Percentiles rank a stretch among this genome's conserved stretches.
Evolutionary conservation across 1,140 invertebrate genomes (phyloP).

Genomic region (Onthophagus taurus): DNA sequence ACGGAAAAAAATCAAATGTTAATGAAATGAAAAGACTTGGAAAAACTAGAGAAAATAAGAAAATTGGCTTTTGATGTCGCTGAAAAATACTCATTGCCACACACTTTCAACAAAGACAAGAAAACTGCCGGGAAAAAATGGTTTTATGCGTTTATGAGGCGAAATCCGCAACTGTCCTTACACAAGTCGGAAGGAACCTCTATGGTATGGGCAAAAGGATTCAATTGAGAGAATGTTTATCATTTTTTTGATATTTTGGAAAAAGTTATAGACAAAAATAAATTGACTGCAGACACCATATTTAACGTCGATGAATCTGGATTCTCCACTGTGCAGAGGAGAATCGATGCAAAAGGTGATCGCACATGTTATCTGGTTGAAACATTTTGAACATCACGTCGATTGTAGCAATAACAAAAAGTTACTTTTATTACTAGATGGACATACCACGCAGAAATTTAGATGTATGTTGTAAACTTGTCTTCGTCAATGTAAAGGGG

Average conservation of each 20-base stretch:
- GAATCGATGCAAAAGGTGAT: too few species aligned
- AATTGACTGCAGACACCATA: background rate
- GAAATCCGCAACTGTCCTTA: conserved; percentile 12
- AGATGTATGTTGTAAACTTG: too few species aligned
- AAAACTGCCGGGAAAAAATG: conserved; percentile 7
- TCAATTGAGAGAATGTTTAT: conserved; percentile 9
- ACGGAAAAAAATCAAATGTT: too few species aligned
- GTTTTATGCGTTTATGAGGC: conserved; percentile 12
- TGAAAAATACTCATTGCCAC: background rate
- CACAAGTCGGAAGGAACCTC: conserved; percentile 11
- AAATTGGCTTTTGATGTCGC: conserved; percentile 8
- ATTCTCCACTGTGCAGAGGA: background rate
- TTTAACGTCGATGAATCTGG: conserved; percentile 3
- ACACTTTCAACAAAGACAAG: conserved; percentile 10
- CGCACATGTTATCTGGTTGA: too few species aligned
- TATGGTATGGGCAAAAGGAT: conserved; percentile 7
- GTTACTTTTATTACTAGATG: too few species aligned
- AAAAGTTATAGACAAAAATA: background rate
- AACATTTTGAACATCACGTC: too few species aligned
- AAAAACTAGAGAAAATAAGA: too few species aligned
- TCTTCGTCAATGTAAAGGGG: too few species aligned
- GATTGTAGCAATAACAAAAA: too few species aligned
- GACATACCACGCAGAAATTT: too few species aligned
- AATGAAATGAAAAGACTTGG: too few species aligned
- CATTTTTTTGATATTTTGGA: conserved; percentile 3